These are phyloP conservation scores for Acestrorhynchus altus DNA, from an alignment of 2,797 vertebrate genomes.

Conservation along the genomic window DNA sequence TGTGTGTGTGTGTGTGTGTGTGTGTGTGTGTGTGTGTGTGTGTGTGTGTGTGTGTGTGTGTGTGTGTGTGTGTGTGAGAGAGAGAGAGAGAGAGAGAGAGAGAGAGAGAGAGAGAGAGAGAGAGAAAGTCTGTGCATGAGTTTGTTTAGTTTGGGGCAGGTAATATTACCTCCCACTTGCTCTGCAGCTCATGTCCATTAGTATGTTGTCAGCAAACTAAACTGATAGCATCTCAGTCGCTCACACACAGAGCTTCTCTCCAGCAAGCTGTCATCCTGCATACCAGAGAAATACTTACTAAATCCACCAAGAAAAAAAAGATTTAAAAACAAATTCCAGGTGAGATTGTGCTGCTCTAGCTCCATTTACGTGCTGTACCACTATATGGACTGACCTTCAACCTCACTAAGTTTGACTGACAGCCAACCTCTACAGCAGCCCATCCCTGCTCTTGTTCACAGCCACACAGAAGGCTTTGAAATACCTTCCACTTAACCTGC, in stretches of 20 bases:
- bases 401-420: constrained; percentile 35
- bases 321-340: constrained; percentile 34
- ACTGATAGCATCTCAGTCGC: constrained; percentile 29
- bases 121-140: not conserved
- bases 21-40: too few species aligned
- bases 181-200: constrained; percentile 20
- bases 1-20: too few species aligned
- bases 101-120: not conserved
- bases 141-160: not conserved
- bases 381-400: constrained; percentile 29
- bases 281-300: constrained; percentile 33
- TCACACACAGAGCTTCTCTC: constrained; percentile 14
- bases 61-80: not conserved
- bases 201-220: not conserved
- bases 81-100: not conserved
- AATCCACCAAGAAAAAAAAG: constrained; percentile 9
- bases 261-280: constrained; percentile 24
- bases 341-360: not conserved
- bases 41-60: not conserved
- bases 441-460: constrained; percentile 40
- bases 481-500: constrained; percentile 46
- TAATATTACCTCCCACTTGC: constrained; percentile 11
- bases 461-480: constrained; percentile 45
- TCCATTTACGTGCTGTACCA: constrained; percentile 20
- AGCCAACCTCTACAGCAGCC: constrained; percentile 23